phyloP scores from a whole-genome alignment of 2,113 vertebrate species.

The Rana temporaria region DNA sequence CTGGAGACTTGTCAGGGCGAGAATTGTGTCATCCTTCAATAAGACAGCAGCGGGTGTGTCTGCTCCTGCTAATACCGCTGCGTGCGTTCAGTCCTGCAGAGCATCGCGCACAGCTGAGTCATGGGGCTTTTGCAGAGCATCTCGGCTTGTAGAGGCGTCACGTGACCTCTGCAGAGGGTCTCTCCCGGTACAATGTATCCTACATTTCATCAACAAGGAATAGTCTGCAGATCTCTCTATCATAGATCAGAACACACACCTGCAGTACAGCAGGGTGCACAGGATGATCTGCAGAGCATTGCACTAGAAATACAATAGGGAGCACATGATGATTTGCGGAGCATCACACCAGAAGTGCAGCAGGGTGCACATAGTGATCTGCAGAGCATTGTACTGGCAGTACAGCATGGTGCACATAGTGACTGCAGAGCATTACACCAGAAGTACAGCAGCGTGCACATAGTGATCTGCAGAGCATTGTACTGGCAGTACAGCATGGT shows the following conservation, averaged over 20 bases:
- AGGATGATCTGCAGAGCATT: neutral
- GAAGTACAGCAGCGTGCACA: no score
- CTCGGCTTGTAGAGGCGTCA: no score
- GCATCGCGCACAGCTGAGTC: neutral
- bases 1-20: constrained; percentile 7
- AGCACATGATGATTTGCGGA: neutral
- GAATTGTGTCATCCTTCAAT: constrained; percentile 12
- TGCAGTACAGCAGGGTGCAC: no score
- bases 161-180: constrained; percentile 5
- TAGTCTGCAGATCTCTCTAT: no score
- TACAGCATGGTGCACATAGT: no score
- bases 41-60: neutral
- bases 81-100: neutral
- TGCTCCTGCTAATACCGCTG: neutral
- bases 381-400: neutral
- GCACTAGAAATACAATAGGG: accelerated
- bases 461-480: neutral
- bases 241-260: no score
- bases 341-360: neutral
- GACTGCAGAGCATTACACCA: neutral
- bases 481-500: neutral
- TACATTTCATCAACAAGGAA: no score
- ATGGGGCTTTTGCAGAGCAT: neutral
- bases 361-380: no score
- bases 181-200: no score